phyloP scores from a whole-genome alignment of 2,888 invertebrate species.

The Meganola albula region DNA sequence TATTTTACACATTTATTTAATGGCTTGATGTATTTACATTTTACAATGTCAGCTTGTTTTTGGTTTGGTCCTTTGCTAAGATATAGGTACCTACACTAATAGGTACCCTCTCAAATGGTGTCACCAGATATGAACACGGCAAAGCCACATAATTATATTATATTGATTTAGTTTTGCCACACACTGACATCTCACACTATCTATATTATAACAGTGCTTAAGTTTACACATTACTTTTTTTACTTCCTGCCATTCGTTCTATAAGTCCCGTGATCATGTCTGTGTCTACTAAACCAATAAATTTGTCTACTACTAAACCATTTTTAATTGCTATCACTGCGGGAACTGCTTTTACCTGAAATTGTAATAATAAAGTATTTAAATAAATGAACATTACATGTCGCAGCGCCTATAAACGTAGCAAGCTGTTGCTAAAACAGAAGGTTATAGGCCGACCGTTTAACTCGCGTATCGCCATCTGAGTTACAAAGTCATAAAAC shows the following conservation, averaged over 20 bases:
- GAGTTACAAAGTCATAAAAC: no score
- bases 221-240: conserved; percentile 38
- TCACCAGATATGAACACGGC: no score
- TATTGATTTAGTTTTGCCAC: no score
- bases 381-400: no score
- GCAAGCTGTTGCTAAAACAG: no score
- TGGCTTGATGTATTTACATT: conserved; percentile 23
- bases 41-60: conserved; percentile 16
- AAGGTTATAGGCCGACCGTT: no score
- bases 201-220: conserved; percentile 6
- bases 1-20: no score
- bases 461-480: no score
- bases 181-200: conserved; percentile 18
- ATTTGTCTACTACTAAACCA: conserved; percentile 90
- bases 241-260: conserved; percentile 76
- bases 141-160: no score
- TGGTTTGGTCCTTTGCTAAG: background rate
- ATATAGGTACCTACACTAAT: background rate
- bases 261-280: conserved; percentile 88
- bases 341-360: conserved; percentile 87
- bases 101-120: background rate
- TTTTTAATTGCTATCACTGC: conserved; percentile 89
- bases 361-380: conserved; percentile 14
- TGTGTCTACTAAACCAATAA: conserved; percentile 90
- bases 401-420: no score